Percentiles rank a stretch among this genome's conserved stretches.
Evolutionary conservation across 2,797 vertebrate species (phyloP).

Genomic region (Gymnocypris eckloni): DNA sequence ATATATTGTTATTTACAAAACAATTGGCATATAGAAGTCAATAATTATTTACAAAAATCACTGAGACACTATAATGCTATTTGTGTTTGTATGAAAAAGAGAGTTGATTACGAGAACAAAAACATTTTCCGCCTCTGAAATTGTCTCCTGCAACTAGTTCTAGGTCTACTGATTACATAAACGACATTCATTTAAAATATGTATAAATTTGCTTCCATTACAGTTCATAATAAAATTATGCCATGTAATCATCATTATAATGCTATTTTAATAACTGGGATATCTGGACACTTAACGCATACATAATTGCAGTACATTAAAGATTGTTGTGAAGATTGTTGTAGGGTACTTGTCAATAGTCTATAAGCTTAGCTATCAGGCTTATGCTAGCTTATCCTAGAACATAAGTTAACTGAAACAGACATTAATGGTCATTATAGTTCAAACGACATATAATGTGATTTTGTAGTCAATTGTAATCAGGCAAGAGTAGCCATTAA

Average conservation of each 20-base stretch:
- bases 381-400: not conserved
- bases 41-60: not conserved
- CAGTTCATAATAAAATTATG: not conserved
- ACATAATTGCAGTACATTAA: not conserved
- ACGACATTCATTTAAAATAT: not conserved
- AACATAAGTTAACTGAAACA: not conserved
- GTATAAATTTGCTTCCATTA: not conserved
- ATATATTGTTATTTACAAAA: not conserved
- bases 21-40: not conserved
- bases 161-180: not conserved
- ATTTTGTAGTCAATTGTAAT: not conserved
- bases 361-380: not conserved
- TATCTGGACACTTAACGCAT: not conserved
- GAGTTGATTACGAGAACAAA: not conserved
- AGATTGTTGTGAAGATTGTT: not conserved
- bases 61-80: not conserved
- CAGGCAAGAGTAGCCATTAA: constrained; percentile 1
- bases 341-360: not conserved
- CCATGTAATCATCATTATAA: not conserved
- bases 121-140: not conserved
- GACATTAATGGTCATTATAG: not conserved
- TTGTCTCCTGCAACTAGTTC: not conserved
- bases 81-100: not conserved
- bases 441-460: not conserved
- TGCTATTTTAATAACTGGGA: not conserved